Base-by-base conservation (phyloP, 1,140 invertebrate genomes). In the Bursaphelenchus mucronatus region DNA sequence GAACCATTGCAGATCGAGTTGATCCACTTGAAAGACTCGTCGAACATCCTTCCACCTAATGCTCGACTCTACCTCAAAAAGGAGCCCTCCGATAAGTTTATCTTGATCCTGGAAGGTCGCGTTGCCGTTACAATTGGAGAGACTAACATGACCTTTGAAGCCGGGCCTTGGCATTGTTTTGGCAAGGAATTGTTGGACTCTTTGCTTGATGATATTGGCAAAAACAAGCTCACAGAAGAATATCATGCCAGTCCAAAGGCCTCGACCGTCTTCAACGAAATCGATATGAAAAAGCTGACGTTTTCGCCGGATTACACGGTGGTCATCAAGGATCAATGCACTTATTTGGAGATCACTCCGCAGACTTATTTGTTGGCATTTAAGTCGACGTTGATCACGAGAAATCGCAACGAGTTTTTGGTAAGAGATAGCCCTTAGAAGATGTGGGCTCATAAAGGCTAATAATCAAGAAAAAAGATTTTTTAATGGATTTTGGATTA, bases 121-220 rank as follows among this genome's bases (percentile, higher is more conserved):
- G 79, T 70, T 19, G 40, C 77, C 6, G 75, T 79, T 8, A 79
- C 77, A 11, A 79, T 79, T 62, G 77, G 77, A 43, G 74, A 78
- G 67, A 78, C 71, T 49, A 61, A 74, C 41, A 81, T 79, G 77
- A 75, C 64, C 6, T 78, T 79, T 30, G 77, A 81, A 66, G 79
- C 78, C 8, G 77, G 77, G 2, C 75, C 77, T 9, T 79, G 77
- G 72, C 76, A 79, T 17, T 68, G 54, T 47, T 79, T 79, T 47
- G 77, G 77, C 15, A 77, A 67, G 11, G 77, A 79, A 47, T 47
- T 79, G 41, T 68, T 79, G 2, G 64, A 76, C 41, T 63, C 61
- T 53, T 44, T 71, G 49, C 43, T 69, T 40, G 49, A 59, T 43
- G 70, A 71, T 41, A 39, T 71, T 39, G 61, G 67, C 17, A 49